Evolutionary conservation across 2,113 vertebrate genomes (phyloP).

Genomic region (Lethenteron reissneri): DNA sequence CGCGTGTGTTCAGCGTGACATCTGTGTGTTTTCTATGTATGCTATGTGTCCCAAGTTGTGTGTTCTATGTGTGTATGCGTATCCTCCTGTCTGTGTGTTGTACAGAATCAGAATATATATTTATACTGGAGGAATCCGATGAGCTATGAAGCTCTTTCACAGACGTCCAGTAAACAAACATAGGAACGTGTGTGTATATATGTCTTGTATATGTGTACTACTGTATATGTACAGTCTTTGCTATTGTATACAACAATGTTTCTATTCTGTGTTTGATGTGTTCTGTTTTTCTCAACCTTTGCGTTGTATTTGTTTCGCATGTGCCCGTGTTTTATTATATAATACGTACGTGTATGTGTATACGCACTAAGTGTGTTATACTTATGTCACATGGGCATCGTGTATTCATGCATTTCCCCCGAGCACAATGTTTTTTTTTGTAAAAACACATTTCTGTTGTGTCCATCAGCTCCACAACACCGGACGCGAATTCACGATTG

Average conservation of each 20-base stretch:
- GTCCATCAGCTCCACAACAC: no score
- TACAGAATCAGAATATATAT: no score
- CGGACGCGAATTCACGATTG: no score
- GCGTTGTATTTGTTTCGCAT: neutral
- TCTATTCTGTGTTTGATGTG: neutral
- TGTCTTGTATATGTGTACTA: neutral
- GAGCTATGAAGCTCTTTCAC: no score
- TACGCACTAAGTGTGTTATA: neutral
- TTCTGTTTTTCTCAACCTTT: neutral
- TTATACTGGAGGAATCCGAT: no score
- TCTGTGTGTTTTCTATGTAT: no score
- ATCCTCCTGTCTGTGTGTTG: neutral
- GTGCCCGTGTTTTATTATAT: neutral
- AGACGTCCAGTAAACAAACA: no score
- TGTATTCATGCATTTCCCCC: no score
- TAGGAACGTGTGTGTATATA: neutral
- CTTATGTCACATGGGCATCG: neutral
- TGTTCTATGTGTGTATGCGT: neutral
- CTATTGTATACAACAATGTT: neutral
- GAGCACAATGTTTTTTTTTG: no score
- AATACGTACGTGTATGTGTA: neutral
- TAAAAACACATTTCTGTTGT: no score
- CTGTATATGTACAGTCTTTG: neutral
- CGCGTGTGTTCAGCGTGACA: no score
- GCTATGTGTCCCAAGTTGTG: no score